A percentile compares a stretch with the other conserved stretches of the same genome.
These are phyloP conservation scores for Dendrocincla fuliginosa DNA, from an alignment of 2,797 vertebrate species.

Conservation along the genomic window DNA sequence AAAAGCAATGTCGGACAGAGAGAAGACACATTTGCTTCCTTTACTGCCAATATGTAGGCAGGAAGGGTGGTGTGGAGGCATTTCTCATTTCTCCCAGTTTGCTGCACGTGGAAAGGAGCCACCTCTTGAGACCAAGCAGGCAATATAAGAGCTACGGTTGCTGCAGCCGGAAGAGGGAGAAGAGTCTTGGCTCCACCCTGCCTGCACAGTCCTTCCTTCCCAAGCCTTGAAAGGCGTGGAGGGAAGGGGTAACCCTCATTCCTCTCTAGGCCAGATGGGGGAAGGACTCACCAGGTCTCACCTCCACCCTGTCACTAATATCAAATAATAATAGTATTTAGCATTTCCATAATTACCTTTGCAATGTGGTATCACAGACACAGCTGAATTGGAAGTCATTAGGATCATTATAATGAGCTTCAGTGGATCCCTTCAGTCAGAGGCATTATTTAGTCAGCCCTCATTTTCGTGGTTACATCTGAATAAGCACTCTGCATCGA, in stretches of 20 bases:
- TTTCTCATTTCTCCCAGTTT: not conserved
- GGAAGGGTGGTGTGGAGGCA: not conserved
- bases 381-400: slow-evolving; percentile 55
- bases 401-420: slow-evolving; percentile 39
- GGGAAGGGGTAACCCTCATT: slow-evolving; percentile 17
- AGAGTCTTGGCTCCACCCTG: not conserved
- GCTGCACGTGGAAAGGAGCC: not conserved
- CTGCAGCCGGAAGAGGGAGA: not conserved
- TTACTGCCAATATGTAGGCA: not conserved
- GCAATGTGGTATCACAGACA: slow-evolving; percentile 37
- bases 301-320: slow-evolving; percentile 52
- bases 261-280: not conserved
- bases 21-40: not conserved
- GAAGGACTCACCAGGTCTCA: slow-evolving; percentile 10
- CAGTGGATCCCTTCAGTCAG: slow-evolving; percentile 36
- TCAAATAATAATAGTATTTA: slow-evolving; percentile 67
- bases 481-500: slow-evolving; percentile 40
- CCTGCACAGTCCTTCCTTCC: not conserved
- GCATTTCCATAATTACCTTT: slow-evolving; percentile 46
- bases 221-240: not conserved
- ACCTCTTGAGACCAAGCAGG: not conserved
- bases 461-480: slow-evolving; percentile 29
- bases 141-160: not conserved
- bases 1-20: not conserved
- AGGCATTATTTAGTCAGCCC: slow-evolving; percentile 35